These are phyloP conservation scores for Lichenostomus cassidix DNA, from an alignment of 2,113 vertebrate genomes.

Conservation along the genomic window DNA sequence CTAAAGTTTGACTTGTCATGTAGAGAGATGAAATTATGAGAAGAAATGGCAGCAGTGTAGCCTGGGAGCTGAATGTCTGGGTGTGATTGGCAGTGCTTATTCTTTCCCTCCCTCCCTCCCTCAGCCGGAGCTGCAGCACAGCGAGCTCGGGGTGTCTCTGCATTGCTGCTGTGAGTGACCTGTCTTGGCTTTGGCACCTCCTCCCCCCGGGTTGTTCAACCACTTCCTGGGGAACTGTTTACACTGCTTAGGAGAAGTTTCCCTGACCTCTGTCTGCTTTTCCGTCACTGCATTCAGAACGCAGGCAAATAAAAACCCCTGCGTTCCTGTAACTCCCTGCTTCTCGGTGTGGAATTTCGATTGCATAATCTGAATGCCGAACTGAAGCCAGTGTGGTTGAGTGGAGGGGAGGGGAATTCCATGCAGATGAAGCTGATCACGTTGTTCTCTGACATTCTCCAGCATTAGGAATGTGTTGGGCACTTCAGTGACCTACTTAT, in stretches of 20 bases:
- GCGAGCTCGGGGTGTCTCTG: neutral
- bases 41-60: neutral
- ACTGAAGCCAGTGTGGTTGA: neutral
- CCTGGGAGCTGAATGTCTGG: fast-evolving
- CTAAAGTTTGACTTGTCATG: neutral
- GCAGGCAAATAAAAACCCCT: neutral
- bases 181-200: neutral
- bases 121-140: neutral
- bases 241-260: neutral
- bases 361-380: neutral
- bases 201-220: neutral
- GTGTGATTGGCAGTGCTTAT: neutral
- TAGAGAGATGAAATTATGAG: neutral
- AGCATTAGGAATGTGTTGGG: neutral
- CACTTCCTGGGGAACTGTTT: neutral
- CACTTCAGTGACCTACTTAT: neutral
- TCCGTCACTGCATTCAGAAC: neutral
- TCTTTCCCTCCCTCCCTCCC: too few species aligned
- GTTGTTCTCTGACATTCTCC: neutral
- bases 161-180: neutral
- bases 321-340: neutral
- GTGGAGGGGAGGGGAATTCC: neutral
- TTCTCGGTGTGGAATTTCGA: neutral
- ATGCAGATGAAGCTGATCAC: neutral
- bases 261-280: neutral